Conservation (phyloP, 2,797 vertebrate species). For the Mareca strepera region DNA sequence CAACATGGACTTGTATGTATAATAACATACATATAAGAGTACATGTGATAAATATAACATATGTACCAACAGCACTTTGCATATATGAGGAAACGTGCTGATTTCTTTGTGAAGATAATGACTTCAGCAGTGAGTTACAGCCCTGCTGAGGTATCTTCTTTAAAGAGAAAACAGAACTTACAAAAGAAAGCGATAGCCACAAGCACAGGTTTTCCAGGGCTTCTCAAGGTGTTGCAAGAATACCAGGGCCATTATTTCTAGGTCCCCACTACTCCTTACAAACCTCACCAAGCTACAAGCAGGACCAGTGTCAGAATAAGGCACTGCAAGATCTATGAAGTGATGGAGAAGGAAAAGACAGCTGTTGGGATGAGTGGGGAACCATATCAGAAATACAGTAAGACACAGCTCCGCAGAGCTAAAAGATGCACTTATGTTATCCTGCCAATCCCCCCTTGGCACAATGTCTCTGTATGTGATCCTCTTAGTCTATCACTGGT, state of each 20-base stretch:
- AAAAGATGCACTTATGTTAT: slow-evolving; percentile 25
- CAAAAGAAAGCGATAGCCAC: background rate
- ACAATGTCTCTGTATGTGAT: slow-evolving; percentile 38
- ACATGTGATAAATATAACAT: background rate
- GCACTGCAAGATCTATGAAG: background rate
- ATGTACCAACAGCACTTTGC: background rate
- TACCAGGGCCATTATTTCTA: background rate
- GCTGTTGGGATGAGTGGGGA: slow-evolving; percentile 32
- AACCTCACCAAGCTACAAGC: background rate
- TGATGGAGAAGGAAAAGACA: slow-evolving; percentile 1
- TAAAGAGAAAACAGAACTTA: background rate
- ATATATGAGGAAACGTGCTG: background rate
- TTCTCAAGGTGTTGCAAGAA: background rate
- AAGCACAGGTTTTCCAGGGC: background rate
- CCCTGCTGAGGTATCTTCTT: background rate
- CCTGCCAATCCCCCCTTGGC: slow-evolving; percentile 49
- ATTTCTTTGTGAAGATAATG: background rate
- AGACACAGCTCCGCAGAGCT: slow-evolving; percentile 11
- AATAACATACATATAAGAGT: too few species aligned
- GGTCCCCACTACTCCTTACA: background rate
- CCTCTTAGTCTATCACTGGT: slow-evolving; percentile 44
- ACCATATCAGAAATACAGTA: background rate
- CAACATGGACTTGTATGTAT: background rate
- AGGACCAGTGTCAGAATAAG: background rate
- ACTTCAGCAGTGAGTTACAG: background rate